Conservation (phyloP, 2,113 vertebrate species). For the Hystrix cristata region DNA sequence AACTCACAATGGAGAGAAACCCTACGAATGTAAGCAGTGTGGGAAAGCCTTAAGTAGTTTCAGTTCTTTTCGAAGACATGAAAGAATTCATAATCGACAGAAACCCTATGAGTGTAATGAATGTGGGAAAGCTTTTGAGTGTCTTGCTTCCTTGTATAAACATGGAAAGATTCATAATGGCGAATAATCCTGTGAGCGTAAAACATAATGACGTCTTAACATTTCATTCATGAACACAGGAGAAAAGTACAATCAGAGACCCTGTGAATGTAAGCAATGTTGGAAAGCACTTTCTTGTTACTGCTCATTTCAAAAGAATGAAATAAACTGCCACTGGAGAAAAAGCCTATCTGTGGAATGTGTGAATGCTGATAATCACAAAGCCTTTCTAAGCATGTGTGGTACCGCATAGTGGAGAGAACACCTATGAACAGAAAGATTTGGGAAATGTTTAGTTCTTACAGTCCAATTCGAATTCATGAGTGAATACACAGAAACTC, state of each 20-base stretch:
- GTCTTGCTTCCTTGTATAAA: conserved; percentile 49
- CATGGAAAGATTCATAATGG: neutral
- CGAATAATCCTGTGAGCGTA: neutral
- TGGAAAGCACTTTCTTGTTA: neutral
- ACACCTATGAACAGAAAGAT: conserved; percentile 71
- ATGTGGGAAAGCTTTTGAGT: conserved; percentile 70
- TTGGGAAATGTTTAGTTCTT: conserved; percentile 69
- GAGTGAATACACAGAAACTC: conserved; percentile 68
- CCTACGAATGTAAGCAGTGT: neutral
- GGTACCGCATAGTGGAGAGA: neutral
- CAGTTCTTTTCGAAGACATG: neutral
- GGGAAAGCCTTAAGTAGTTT: neutral
- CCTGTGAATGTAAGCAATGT: neutral
- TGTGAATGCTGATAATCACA: neutral
- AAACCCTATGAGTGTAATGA: conserved; percentile 76
- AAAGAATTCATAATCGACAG: neutral
- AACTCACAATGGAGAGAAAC: neutral
- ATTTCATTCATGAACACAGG: neutral
- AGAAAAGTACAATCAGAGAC: neutral
- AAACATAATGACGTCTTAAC: neutral
- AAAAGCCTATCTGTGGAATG: neutral
- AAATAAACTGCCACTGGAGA: neutral
- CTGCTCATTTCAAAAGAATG: neutral
- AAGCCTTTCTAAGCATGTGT: neutral
- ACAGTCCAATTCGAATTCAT: conserved; percentile 19